phyloP scores from a whole-genome alignment of 1,140 invertebrate genomes.

The Zaprionus ghesquierei region DNA sequence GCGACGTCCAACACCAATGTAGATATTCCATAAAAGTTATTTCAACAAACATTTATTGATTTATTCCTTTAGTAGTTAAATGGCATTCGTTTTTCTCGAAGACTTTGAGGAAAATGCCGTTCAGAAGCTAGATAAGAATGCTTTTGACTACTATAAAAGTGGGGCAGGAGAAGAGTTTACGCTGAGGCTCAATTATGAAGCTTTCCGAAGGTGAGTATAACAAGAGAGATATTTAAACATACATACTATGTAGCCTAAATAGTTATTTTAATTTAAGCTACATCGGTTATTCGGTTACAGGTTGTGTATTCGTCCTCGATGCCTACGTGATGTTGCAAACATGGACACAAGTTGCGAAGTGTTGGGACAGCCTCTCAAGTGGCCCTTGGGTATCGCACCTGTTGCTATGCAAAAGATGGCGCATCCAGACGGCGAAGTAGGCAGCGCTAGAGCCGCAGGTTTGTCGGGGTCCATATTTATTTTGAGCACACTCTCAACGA shows the following conservation, averaged over 20 bases:
- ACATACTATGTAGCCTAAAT: too few species aligned
- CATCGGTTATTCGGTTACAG: conserved; percentile 1
- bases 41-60: neutral
- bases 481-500: conserved; percentile 93
- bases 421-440: conserved; percentile 94
- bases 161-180: conserved; percentile 94
- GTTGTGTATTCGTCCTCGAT: conserved; percentile 89
- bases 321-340: conserved; percentile 89
- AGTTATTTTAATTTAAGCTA: neutral
- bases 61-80: neutral
- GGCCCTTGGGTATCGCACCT: conserved; percentile 94
- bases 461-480: conserved; percentile 89
- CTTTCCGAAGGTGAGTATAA: conserved; percentile 89
- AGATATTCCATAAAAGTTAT: neutral
- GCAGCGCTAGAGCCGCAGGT: conserved; percentile 91
- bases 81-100: neutral
- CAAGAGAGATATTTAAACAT: too few species aligned
- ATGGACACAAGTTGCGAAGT: conserved; percentile 86
- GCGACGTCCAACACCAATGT: neutral
- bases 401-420: conserved; percentile 97
- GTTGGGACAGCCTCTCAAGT: conserved; percentile 87
- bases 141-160: conserved; percentile 94
- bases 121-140: conserved; percentile 86
- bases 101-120: conserved; percentile 92
- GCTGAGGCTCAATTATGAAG: conserved; percentile 88